Evolutionary conservation across 2,888 invertebrate species (phyloP).

Genomic region (Mystacides longicornis): DNA sequence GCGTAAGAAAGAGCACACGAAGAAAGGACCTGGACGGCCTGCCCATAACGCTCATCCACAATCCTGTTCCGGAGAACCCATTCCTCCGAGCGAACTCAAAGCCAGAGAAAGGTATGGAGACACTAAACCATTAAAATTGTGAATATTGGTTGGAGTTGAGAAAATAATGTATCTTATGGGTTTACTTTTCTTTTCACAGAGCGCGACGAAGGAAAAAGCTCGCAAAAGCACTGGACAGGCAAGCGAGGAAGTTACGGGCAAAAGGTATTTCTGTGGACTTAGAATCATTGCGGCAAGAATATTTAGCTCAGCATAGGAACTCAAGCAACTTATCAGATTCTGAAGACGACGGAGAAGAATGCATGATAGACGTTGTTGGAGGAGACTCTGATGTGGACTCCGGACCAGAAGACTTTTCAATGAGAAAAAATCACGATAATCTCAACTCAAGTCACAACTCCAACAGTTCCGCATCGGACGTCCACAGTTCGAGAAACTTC

Average conservation of each 20-base stretch:
- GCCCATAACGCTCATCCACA: conserved; percentile 98
- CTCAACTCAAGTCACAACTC: conserved; percentile 55
- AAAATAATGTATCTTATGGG: neutral
- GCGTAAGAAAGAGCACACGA: conserved; percentile 98
- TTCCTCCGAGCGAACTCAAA: conserved; percentile 82
- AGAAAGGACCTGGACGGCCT: conserved; percentile 96
- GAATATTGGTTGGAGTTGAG: neutral
- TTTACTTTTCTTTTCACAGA: conserved; percentile 35
- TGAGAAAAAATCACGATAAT: conserved; percentile 51
- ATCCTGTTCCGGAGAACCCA: conserved; percentile 95
- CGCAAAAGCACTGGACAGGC: conserved; percentile 84
- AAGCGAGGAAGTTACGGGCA: conserved; percentile 85
- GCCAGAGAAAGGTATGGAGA: conserved; percentile 70
- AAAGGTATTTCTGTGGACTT: conserved; percentile 86
- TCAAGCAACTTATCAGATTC: conserved; percentile 54
- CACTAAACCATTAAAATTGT: neutral
- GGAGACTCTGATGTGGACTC: conserved; percentile 67
- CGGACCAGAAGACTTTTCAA: conserved; percentile 55
- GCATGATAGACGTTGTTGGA: conserved; percentile 79
- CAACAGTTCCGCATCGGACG: conserved; percentile 39
- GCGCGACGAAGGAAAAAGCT: conserved; percentile 86
- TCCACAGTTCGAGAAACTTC: conserved; percentile 41
- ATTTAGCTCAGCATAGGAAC: conserved; percentile 70
- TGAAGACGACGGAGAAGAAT: conserved; percentile 56
- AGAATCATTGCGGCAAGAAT: conserved; percentile 76